phyloP scores from a whole-genome alignment of 2,113 vertebrate genomes.

The Periophthalmus modestus region DNA sequence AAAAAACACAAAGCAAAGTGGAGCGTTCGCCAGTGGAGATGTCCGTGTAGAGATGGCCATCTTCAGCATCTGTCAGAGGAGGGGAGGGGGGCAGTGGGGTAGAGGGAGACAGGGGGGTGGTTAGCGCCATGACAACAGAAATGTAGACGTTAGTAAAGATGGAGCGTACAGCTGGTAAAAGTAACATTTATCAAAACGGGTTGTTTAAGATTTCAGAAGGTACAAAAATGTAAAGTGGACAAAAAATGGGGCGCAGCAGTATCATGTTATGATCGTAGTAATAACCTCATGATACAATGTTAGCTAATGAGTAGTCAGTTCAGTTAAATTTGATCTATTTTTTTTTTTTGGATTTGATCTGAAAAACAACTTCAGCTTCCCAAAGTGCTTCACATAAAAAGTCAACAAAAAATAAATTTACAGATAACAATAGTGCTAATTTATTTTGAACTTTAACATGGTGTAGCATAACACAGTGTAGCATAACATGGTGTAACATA shows the following conservation, averaged over 20 bases:
- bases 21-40: conserved; percentile 54
- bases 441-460: too few relatives aligned
- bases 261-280: background rate
- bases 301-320: too few relatives aligned
- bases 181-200: background rate
- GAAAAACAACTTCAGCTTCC: too few relatives aligned
- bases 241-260: background rate
- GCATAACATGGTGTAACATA: too few relatives aligned
- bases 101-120: conserved; percentile 3
- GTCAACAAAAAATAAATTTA: too few relatives aligned
- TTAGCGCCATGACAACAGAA: conserved; percentile 10
- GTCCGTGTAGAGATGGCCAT: conserved; percentile 63
- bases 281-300: too few relatives aligned
- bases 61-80: conserved; percentile 41
- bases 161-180: conserved; percentile 44
- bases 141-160: conserved; percentile 48
- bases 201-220: background rate
- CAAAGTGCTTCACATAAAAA: too few relatives aligned
- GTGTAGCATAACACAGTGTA: too few relatives aligned
- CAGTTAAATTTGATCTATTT: too few relatives aligned
- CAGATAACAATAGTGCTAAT: too few relatives aligned
- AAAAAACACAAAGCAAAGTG: conserved; percentile 66
- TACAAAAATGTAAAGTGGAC: background rate
- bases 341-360: too few relatives aligned
- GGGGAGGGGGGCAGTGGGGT: conserved; percentile 23